Evolutionary conservation across 2,888 invertebrate genomes (phyloP).

Genomic region (Rotaria socialis): DNA sequence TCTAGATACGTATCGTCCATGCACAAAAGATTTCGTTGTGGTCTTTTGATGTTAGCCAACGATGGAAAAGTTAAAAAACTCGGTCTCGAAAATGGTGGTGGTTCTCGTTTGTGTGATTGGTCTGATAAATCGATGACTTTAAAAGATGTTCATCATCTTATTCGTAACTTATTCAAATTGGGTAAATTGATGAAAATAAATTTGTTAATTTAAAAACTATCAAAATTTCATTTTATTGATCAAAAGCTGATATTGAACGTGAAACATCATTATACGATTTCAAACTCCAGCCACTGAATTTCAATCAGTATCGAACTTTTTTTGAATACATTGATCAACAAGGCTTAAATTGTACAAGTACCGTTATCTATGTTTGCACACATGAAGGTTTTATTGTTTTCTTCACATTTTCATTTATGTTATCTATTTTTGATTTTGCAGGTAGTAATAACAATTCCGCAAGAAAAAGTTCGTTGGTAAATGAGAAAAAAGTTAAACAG

Average conservation of each 20-base stretch:
- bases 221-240: not conserved
- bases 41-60: not conserved
- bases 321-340: too few species aligned
- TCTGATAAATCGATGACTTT: not conserved
- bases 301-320: too few species aligned
- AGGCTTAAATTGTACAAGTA: too few species aligned
- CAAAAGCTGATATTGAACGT: not conserved
- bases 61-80: not conserved
- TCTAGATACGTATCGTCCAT: too few species aligned
- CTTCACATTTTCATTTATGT: too few species aligned
- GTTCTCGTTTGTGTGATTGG: not conserved
- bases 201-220: not conserved
- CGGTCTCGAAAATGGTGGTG: not conserved
- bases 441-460: too few species aligned
- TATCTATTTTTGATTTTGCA: too few species aligned
- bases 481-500: too few species aligned
- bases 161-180: not conserved
- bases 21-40: not conserved
- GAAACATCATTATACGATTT: not conserved
- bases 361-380: too few species aligned
- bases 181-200: not conserved
- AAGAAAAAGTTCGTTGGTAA: too few species aligned
- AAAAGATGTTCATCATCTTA: not conserved
- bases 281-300: not conserved
- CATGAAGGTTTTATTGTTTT: too few species aligned